A percentile compares a stretch with the other conserved stretches of the same genome.
phyloP scores from a whole-genome alignment of 1,140 invertebrate species.

The Papilio polyxenes region DNA sequence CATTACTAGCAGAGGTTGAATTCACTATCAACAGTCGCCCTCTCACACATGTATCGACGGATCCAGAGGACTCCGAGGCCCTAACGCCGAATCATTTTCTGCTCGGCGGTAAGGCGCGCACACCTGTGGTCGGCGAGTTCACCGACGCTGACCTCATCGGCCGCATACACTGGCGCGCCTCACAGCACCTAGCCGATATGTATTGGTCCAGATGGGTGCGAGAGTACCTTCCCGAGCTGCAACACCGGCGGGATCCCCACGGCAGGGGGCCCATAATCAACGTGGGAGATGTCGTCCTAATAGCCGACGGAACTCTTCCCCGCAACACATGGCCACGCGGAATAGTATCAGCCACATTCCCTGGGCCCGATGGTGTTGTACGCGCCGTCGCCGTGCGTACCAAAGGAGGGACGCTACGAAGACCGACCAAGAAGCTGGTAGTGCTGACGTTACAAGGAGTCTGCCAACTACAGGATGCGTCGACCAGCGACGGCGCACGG shows the following conservation, averaged over 20 bases:
- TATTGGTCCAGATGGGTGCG: slow-evolving; percentile 45
- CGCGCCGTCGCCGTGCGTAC: slow-evolving; percentile 53
- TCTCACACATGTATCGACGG: slow-evolving; percentile 42
- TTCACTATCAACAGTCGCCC: slow-evolving; percentile 54
- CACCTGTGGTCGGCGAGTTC: slow-evolving; percentile 38
- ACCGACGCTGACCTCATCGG: slow-evolving; percentile 38
- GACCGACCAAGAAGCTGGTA: slow-evolving; percentile 45
- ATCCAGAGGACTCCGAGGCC: slow-evolving; percentile 42
- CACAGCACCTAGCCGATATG: slow-evolving; percentile 47
- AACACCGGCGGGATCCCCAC: slow-evolving; percentile 40
- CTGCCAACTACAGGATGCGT: not conserved
- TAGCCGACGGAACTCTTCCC: too few species aligned
- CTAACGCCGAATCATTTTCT: slow-evolving; percentile 63
- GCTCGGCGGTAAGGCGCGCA: slow-evolving; percentile 48
- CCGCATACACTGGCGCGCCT: slow-evolving; percentile 40
- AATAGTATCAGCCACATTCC: not conserved
- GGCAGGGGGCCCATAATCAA: not conserved
- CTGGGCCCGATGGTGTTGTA: slow-evolving; percentile 58
- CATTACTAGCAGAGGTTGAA: not conserved
- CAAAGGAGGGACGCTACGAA: slow-evolving; percentile 45
- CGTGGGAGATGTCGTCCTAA: not conserved
- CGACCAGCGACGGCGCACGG: not conserved
- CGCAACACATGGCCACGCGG: not conserved
- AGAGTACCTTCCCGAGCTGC: slow-evolving; percentile 52
- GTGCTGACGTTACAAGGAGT: slow-evolving; percentile 16